Percentiles rank a stretch among this genome's conserved stretches.
Conservation (phyloP, 2,888 invertebrate species). For the Scelioninae gen. 1 region DNA sequence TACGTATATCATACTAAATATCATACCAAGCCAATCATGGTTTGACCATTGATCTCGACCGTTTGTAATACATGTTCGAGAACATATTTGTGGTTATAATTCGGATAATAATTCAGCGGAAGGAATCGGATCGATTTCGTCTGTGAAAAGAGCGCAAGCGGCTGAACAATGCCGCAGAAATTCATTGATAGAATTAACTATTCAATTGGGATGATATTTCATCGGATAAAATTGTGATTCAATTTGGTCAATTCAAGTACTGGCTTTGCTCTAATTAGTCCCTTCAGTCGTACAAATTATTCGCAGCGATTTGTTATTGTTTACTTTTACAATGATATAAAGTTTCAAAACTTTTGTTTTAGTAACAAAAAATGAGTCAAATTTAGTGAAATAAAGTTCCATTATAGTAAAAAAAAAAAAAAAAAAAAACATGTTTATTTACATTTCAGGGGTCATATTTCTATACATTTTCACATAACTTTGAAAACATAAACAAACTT, state of each 20-base stretch:
- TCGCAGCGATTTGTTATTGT: too few relatives aligned
- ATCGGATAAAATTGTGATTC: constrained; percentile 39
- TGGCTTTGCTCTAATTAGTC: constrained; percentile 3
- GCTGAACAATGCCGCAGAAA: constrained; percentile 29
- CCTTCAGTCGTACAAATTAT: background rate
- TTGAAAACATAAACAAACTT: too few relatives aligned
- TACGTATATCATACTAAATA: background rate
- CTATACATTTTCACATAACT: too few relatives aligned
- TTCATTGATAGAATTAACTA: constrained; percentile 39
- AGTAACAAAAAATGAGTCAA: too few relatives aligned
- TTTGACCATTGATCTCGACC: constrained; percentile 14
- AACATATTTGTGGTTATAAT: constrained; percentile 35
- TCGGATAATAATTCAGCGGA: constrained; percentile 32
- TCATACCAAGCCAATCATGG: constrained; percentile 13
- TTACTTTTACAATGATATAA: too few relatives aligned
- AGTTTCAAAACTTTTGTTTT: too few relatives aligned
- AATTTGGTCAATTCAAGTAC: constrained; percentile 27
- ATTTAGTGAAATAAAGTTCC: too few relatives aligned
- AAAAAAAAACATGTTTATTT: too few relatives aligned
- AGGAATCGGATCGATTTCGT: constrained; percentile 24
- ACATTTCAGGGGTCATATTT: too few relatives aligned
- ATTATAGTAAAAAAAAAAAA: too few relatives aligned
- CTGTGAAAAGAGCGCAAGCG: background rate
- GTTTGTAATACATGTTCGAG: constrained; percentile 12
- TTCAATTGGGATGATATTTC: constrained; percentile 40